These are phyloP conservation scores for Luidia sarsii DNA, from an alignment of 53 echinoderm and acorn worm genomes.

Conservation along the genomic window DNA sequence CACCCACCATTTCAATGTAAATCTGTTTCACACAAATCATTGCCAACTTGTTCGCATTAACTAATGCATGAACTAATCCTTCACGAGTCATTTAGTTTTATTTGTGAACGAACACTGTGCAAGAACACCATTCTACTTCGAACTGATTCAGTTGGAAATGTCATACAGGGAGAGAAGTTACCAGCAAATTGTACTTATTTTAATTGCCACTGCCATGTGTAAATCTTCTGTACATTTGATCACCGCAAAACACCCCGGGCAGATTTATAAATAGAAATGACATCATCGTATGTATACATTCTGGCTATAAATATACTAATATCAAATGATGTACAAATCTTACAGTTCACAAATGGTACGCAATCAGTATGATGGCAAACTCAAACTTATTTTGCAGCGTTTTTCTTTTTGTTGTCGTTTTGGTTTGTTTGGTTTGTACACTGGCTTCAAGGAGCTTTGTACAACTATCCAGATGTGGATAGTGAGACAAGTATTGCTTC, in stretches of 20 bases:
- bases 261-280: slow-evolving; percentile 4
- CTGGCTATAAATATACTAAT: slow-evolving; percentile 36
- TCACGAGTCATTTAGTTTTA: no score
- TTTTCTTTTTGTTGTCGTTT: no score
- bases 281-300: slow-evolving; percentile 13
- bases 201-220: slow-evolving; percentile 22
- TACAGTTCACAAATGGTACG: no score
- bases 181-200: not conserved
- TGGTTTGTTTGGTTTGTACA: no score
- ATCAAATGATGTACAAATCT: slow-evolving; percentile 42
- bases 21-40: no score
- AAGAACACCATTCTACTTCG: no score
- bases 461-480: not conserved
- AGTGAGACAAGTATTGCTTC: slow-evolving; percentile 29
- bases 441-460: not conserved
- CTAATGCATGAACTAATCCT: no score
- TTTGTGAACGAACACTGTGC: no score
- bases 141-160: not conserved
- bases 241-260: not conserved
- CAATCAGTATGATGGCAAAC: no score
- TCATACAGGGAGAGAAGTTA: not conserved
- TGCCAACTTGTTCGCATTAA: no score
- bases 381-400: slow-evolving; percentile 36
- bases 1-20: no score
- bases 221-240: not conserved